phyloP scores from a whole-genome alignment of 2,113 vertebrate genomes.

The Hippolais icterina region DNA sequence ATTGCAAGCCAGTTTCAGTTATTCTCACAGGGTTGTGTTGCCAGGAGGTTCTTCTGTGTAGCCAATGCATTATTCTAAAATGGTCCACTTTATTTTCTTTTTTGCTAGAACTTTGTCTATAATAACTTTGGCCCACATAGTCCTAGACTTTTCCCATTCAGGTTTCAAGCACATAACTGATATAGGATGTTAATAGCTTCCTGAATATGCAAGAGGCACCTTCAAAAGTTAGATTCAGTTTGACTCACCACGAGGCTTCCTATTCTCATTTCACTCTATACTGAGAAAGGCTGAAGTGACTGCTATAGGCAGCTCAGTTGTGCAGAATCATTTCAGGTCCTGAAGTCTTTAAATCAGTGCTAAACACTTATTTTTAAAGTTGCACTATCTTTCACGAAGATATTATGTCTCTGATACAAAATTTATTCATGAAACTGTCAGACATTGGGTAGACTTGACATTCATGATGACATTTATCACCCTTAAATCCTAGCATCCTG shows the following conservation, averaged over 20 bases:
- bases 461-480: not conserved
- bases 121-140: not conserved
- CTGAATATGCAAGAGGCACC: not conserved
- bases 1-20: not conserved
- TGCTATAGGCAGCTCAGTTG: not conserved
- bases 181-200: not conserved
- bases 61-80: not conserved
- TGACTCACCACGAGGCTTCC: not conserved
- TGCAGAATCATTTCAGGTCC: not conserved
- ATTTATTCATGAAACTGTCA: not conserved
- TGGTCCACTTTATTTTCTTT: not conserved
- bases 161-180: not conserved
- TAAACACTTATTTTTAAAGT: not conserved
- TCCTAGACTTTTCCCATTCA: not conserved
- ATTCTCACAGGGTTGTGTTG: not conserved
- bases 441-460: not conserved
- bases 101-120: constrained; percentile 5
- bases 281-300: not conserved
- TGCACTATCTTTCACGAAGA: fast-evolving
- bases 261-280: not conserved
- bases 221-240: not conserved
- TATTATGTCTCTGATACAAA: not conserved
- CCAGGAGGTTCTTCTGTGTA: constrained; percentile 1
- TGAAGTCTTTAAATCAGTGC: not conserved
- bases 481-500: not conserved